phyloP scores from a whole-genome alignment of 2,113 vertebrate genomes.

The Crotalus tigris region DNA sequence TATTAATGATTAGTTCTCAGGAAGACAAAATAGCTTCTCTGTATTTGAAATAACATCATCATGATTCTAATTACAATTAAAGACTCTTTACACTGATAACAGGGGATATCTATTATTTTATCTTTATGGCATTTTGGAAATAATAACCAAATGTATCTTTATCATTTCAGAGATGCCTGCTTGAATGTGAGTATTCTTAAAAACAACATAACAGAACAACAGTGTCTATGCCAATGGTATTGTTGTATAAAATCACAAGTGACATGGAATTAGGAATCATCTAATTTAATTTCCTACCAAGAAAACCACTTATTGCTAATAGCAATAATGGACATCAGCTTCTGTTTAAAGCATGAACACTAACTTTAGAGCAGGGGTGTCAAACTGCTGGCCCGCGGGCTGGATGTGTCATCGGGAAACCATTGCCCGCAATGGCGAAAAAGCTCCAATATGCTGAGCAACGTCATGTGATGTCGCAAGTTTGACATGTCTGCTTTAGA shows the following conservation, averaged over 20 bases:
- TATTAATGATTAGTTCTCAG: conserved; percentile 50
- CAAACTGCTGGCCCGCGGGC: too few species aligned
- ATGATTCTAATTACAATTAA: not conserved
- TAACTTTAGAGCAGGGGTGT: not conserved
- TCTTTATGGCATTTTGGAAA: not conserved
- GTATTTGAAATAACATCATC: conserved; percentile 19
- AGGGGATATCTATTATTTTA: not conserved
- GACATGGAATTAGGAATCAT: not conserved
- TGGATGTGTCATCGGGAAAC: too few species aligned
- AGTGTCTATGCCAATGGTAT: not conserved
- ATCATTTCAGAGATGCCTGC: not conserved
- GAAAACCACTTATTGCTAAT: not conserved
- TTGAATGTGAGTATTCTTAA: not conserved
- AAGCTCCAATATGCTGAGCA: too few species aligned
- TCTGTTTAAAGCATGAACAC: not conserved
- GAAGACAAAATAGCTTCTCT: conserved; percentile 51
- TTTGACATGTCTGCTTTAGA: too few species aligned
- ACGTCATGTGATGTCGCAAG: too few species aligned
- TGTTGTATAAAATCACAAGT: not conserved
- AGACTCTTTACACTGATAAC: not conserved
- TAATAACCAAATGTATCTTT: not conserved
- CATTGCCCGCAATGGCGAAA: too few species aligned
- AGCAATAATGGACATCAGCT: not conserved
- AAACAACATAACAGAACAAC: not conserved
- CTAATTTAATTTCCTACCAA: not conserved